Base-by-base conservation (phyloP, 2,113 vertebrate species). In the Callionymus lyra region DNA sequence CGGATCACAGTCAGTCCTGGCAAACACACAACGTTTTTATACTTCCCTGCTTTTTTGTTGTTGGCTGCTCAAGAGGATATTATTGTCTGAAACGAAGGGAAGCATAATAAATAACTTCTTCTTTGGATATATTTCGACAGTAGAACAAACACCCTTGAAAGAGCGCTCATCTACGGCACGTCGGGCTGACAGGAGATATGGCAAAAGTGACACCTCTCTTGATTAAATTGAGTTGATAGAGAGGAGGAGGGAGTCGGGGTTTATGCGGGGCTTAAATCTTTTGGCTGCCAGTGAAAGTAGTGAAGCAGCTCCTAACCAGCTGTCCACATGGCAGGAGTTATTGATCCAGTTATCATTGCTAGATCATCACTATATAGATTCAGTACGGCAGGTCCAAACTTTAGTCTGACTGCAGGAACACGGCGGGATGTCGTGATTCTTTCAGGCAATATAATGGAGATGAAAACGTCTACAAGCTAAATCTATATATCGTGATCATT, bases 131-230 rank as follows among this genome's bases (percentile, higher is more conserved):
- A 79, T 75, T 79, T 79, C 76, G 70, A 74, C 74, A 76, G 73
- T 80, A 82, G 82, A 83, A 80, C 82, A 83, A 81, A 73, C 74
- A 69, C 54, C 80, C 74, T 76, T 82, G 82, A 84, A 82, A 63
- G 66, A 63, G 50, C 59, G 68, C 65, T 77, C 60, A 75, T 83
- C 79, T 83, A 73, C 80, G 75, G 53, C 65, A 76, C 80, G 80
- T 81, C 80, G 81, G 80, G 72, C 67, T 36, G 70, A 63, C 74
- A 79, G 79, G 53, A 65, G 65, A 74, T 72, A 44, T 56, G 70
- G 70, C 69, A 82, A 81, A 82, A 75, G 76, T 77, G 74, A 79
- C 77, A 72, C 70, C 74, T 75, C 77, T 74, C 72, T 68, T 78
- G 65, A 67, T 82, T 69, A 82, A 75, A 78, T 84, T 74, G 63